Evolutionary conservation across 2,888 invertebrate genomes (phyloP), one percentile per base, ranked within the genome.

Genomic region (Troglohyphantes excavatus): DNA sequence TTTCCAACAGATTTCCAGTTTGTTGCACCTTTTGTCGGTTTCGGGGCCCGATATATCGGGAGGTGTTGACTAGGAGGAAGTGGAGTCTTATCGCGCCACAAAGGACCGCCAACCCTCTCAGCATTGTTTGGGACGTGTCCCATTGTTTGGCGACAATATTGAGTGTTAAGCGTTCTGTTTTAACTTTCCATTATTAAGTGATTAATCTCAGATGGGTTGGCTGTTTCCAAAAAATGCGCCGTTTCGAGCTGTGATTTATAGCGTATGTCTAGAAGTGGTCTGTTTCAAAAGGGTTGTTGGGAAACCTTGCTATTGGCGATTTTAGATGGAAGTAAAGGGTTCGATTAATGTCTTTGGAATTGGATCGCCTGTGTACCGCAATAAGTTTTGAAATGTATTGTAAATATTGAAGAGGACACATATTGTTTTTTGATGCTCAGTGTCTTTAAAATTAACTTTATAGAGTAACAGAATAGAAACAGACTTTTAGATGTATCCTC

Each of bases 1-100:
- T 89, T 89, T 89, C 88, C 88, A 43, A 89, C 88, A 89, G 82
- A 82, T 89, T 89, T 89, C 88, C 88, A 82, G 88, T 89, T 82
- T 82, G 88, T 75, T 89, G 88, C 88, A 82, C 82, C 88, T 89
- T 89, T 89, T 89, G 88, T 89, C 61, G 61, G 79, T 81, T 59
- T 23, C 73, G n/a, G 53, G 76, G 21, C 68, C 88, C 88, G 88
- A 89, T 89, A 82, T 89, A 89, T 89, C 76, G 88, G 88, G 61
- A 59, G 65, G 39, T 61, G 75, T 46, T 53, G 78, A 79, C 78
- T 53, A 68, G 53, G 23, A 21, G 78, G 79, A 79, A 86, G 43
- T 85, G 68, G n/a, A 88, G 81, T 67, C 81, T 81, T 88, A 88
- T 88, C 81, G n/a, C 81, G 73, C 65, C 72, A 88, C 87, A 88